Conservation (phyloP, 2,797 vertebrate species). For the Chlorospingus semifuscus region DNA sequence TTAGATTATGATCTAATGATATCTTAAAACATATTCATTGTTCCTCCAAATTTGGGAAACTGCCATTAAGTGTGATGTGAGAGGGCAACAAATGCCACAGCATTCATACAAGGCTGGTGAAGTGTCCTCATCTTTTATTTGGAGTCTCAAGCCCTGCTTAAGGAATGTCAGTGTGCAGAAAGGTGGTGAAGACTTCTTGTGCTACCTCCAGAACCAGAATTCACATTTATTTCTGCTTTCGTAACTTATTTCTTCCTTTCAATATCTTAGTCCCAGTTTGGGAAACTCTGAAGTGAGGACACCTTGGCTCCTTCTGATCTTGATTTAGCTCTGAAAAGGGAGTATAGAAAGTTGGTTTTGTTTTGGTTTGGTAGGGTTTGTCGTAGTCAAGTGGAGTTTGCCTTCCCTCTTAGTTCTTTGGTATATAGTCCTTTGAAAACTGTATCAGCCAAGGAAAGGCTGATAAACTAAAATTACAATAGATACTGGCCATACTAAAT, state of each 20-base stretch:
- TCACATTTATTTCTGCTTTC: neutral
- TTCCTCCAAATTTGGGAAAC: constrained; percentile 1
- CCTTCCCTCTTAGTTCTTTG: neutral
- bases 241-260: neutral
- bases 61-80: neutral
- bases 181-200: neutral
- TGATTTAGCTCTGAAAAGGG: neutral
- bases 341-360: neutral
- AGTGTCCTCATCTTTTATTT: neutral
- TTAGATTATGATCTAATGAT: constrained; percentile 24
- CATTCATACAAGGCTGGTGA: neutral
- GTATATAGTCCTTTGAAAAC: neutral
- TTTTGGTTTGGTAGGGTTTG: neutral
- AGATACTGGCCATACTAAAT: neutral
- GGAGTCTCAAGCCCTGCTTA: neutral
- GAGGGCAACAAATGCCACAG: neutral
- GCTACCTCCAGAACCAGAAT: neutral
- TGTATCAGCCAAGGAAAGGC: neutral
- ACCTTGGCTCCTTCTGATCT: neutral
- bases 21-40: neutral
- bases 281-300: neutral
- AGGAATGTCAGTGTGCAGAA: neutral
- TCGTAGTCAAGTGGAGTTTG: neutral
- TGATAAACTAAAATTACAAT: neutral
- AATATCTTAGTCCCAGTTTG: neutral